Evolutionary conservation across 2,888 invertebrate genomes (phyloP), one percentile per base, ranked within the genome.

Genomic region (Acronicta alni): DNA sequence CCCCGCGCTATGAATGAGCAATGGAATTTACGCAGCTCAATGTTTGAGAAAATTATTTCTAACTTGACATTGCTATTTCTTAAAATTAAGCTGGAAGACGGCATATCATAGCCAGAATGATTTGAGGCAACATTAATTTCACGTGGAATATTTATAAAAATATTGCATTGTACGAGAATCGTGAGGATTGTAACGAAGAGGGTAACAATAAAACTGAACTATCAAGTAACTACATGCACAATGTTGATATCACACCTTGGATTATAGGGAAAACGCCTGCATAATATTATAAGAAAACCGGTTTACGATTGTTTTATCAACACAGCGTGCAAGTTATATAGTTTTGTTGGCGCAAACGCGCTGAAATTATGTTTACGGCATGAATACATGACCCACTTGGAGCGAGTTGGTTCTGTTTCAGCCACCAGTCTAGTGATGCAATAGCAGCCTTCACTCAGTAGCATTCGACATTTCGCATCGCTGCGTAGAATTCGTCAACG

Each of bases 321-420:
- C 81, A 79, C 58, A 57, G 61, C 64, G 64, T 71, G 75, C 73
- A 74, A 75, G 68, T 76, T 64, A 75, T 78, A 74, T 78, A 77
- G 75, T 79, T 74, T 80, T 67, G 76, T 64, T 79, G 79, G 74
- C 76, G 79, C 75, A 68, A 81, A 76, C 70, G 73, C 69, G 67
- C 84, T 89, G 87, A 89, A 89, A 82, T 88, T 82, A 84, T 88
- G 87, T 87, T 88, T 84, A 87, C 81, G 79, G 82, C 81, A 82
- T 81, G 82, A 86, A 86, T 86, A 85, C 87, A 88, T 91, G 92
- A 92, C 92, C 92, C 79, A 92, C 80, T 92, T 93, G 88, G 86
- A 89, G 81, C 85, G 80, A 80, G 85, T 82, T 80, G 81, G 79
- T 84, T 78, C 71, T 80, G 84, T 88, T 91, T 87, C 88, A 89